These are phyloP conservation scores for Eremophila alpestris DNA, from an alignment of 2,797 vertebrate species.

Conservation along the genomic window DNA sequence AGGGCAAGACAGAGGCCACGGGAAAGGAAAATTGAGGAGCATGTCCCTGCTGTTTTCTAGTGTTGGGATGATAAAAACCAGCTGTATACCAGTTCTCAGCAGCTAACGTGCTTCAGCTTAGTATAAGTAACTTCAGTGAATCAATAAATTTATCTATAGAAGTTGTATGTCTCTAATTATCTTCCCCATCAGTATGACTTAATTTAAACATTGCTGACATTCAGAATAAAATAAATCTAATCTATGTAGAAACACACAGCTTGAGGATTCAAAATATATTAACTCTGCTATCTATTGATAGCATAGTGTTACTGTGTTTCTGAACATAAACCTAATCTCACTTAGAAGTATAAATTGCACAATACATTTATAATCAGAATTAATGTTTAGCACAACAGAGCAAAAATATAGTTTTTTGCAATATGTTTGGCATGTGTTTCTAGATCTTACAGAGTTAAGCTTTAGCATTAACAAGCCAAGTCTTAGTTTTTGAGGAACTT, in stretches of 20 bases:
- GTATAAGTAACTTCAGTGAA: not conserved
- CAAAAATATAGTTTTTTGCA: not conserved
- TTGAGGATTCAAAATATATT: constrained; percentile 24
- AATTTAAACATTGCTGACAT: constrained; percentile 56
- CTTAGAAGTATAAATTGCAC: constrained; percentile 1
- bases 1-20: constrained; percentile 38
- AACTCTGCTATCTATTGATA: not conserved
- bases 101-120: not conserved
- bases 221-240: constrained; percentile 48
- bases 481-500: not conserved
- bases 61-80: constrained; percentile 53
- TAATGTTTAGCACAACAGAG: not conserved
- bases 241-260: constrained; percentile 16
- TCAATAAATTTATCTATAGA: constrained; percentile 46
- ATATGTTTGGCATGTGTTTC: not conserved
- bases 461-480: not conserved
- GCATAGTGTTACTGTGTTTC: not conserved
- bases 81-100: constrained; percentile 26
- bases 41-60: constrained; percentile 46
- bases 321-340: not conserved
- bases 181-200: constrained; percentile 41
- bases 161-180: constrained; percentile 51
- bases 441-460: not conserved
- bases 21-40: constrained; percentile 39
- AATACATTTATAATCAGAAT: constrained; percentile 12